Conservation (phyloP, 2,797 vertebrate genomes). For the Arctocebus calabarensis region DNA sequence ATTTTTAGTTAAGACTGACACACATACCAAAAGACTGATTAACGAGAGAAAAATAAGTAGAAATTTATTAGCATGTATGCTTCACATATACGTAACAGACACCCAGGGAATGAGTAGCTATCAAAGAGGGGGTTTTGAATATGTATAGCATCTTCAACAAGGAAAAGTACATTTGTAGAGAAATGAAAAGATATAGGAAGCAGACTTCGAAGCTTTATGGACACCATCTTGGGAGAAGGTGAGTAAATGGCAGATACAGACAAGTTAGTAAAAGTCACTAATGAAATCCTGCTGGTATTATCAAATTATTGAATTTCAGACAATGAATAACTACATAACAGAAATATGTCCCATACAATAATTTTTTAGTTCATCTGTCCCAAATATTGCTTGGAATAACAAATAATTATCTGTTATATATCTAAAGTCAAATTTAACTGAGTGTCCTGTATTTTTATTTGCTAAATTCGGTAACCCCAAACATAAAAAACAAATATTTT, state of each 20-base stretch:
- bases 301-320: not conserved
- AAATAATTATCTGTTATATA: not conserved
- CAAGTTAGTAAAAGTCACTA: not conserved
- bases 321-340: not conserved
- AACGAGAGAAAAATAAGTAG: not conserved
- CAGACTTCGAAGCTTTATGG: too few relatives aligned
- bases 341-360: not conserved
- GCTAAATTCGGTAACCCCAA: not conserved
- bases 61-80: not conserved
- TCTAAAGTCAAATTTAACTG: too few relatives aligned
- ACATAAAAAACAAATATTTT: constrained; percentile 8
- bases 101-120: not conserved
- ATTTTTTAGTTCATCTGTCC: not conserved
- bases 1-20: not conserved
- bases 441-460: too few relatives aligned
- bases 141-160: not conserved
- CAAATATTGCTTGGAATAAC: not conserved
- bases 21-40: not conserved
- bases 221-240: not conserved
- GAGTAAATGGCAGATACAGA: not conserved
- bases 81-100: not conserved
- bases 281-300: not conserved
- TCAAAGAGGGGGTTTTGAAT: not conserved
- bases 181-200: not conserved
- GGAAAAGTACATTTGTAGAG: not conserved